Conservation (phyloP, 2,113 vertebrate genomes). For the Eidolon helvum region DNA sequence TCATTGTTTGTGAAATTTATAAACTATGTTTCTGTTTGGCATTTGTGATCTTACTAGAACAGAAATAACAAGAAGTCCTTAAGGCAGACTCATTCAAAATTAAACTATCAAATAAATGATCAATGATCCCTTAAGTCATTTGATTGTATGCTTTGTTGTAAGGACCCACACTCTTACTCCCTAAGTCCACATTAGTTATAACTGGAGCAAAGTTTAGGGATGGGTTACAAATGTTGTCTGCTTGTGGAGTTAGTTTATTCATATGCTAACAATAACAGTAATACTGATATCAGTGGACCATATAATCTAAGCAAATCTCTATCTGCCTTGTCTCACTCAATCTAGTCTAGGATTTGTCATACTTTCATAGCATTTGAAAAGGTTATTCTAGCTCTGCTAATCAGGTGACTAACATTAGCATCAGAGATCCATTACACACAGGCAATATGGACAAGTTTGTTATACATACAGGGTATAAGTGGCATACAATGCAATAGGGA, state of each 20-base stretch:
- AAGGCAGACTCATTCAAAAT: slow-evolving; percentile 32
- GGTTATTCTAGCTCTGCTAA: slow-evolving; percentile 28
- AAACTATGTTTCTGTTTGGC: background rate
- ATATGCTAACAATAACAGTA: background rate
- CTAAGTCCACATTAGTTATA: background rate
- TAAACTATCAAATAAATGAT: slow-evolving; percentile 52
- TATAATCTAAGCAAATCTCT: background rate
- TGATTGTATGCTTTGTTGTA: background rate
- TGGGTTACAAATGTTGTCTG: background rate
- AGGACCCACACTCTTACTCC: background rate
- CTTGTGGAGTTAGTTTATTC: background rate
- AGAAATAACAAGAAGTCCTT: slow-evolving; percentile 17
- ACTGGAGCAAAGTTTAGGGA: background rate
- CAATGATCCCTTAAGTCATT: slow-evolving; percentile 32
- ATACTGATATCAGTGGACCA: background rate
- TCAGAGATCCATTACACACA: background rate
- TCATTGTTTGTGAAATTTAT: slow-evolving; percentile 23
- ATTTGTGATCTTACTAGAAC: background rate
- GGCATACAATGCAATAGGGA: background rate
- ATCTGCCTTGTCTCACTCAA: background rate
- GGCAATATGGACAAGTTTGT: background rate
- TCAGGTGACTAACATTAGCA: background rate
- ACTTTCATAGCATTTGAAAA: slow-evolving; percentile 48
- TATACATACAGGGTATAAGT: background rate
- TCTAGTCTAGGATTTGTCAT: background rate